Conservation (phyloP, 2,797 vertebrate species). For the Sebastolobus alascanus region DNA sequence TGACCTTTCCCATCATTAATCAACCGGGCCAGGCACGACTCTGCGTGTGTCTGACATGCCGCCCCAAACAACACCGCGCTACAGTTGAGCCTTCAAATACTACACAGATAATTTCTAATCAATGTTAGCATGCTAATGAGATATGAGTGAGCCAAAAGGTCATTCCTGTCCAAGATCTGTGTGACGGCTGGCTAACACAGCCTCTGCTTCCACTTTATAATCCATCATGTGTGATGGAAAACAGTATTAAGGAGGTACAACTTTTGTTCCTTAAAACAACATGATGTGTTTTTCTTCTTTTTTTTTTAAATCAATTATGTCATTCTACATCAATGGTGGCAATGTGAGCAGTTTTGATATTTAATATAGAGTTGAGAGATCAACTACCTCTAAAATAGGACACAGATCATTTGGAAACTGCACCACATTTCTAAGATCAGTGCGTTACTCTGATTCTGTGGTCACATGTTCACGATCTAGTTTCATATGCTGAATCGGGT, state of each 20-base stretch:
- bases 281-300: slow-evolving; percentile 22
- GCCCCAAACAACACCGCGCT: slow-evolving; percentile 57
- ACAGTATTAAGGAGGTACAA: neutral
- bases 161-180: slow-evolving; percentile 37
- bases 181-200: slow-evolving; percentile 9
- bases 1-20: slow-evolving; percentile 80
- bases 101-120: slow-evolving; percentile 69
- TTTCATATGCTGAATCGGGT: slow-evolving; percentile 46
- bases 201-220: slow-evolving; percentile 19
- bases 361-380: slow-evolving; percentile 50
- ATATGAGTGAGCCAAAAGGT: slow-evolving; percentile 49
- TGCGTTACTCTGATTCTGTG: slow-evolving; percentile 26
- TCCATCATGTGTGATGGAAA: slow-evolving; percentile 4
- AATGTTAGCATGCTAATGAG: slow-evolving; percentile 61
- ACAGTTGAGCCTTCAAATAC: slow-evolving; percentile 59
- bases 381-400: slow-evolving; percentile 38
- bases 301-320: slow-evolving; percentile 45
- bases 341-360: slow-evolving; percentile 44
- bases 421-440: slow-evolving; percentile 37
- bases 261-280: slow-evolving; percentile 1
- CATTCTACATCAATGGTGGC: slow-evolving; percentile 17
- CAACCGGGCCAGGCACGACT: slow-evolving; percentile 52
- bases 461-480: slow-evolving; percentile 32
- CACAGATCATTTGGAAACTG: slow-evolving; percentile 46
- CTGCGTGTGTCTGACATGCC: slow-evolving; percentile 56